These are phyloP conservation scores for Periplaneta americana DNA, from an alignment of 1,140 invertebrate species.

Conservation along the genomic window DNA sequence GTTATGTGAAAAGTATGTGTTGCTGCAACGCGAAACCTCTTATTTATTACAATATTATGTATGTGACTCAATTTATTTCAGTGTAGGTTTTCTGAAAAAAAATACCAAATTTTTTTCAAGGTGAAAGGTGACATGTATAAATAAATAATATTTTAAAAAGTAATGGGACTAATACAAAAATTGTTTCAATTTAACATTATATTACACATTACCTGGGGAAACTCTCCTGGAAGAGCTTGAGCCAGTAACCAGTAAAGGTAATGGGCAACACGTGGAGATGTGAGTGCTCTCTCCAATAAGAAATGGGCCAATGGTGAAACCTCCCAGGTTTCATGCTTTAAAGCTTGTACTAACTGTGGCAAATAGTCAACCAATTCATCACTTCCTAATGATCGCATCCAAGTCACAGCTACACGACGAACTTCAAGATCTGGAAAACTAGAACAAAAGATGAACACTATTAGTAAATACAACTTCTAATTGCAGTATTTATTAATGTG, in stretches of 20 bases:
- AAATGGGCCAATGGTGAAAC: constrained; percentile 59
- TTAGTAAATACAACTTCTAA: too few relatives aligned
- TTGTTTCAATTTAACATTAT: too few relatives aligned
- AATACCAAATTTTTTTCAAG: too few relatives aligned
- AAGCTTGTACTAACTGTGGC: constrained; percentile 88
- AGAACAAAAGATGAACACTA: constrained; percentile 25
- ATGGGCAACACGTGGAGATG: constrained; percentile 86
- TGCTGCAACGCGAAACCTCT: too few relatives aligned
- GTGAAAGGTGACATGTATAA: too few relatives aligned
- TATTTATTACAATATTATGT: too few relatives aligned
- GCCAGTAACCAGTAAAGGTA: constrained; percentile 91
- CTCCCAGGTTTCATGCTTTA: constrained; percentile 47
- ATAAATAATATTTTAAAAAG: too few relatives aligned
- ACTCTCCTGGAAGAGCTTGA: constrained; percentile 66
- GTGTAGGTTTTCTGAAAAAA: too few relatives aligned
- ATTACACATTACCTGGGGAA: constrained; percentile 51
- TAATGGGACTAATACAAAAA: too few relatives aligned
- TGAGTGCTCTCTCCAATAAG: constrained; percentile 61
- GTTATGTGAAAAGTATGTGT: too few relatives aligned
- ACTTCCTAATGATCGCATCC: constrained; percentile 70
- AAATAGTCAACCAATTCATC: constrained; percentile 89
- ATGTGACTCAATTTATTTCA: too few relatives aligned
- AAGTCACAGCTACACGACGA: constrained; percentile 72
- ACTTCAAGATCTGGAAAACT: constrained; percentile 90
- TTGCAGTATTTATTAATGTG: too few relatives aligned